phyloP scores from a whole-genome alignment of 2,797 vertebrate genomes.

The Decapterus maruadsi region DNA sequence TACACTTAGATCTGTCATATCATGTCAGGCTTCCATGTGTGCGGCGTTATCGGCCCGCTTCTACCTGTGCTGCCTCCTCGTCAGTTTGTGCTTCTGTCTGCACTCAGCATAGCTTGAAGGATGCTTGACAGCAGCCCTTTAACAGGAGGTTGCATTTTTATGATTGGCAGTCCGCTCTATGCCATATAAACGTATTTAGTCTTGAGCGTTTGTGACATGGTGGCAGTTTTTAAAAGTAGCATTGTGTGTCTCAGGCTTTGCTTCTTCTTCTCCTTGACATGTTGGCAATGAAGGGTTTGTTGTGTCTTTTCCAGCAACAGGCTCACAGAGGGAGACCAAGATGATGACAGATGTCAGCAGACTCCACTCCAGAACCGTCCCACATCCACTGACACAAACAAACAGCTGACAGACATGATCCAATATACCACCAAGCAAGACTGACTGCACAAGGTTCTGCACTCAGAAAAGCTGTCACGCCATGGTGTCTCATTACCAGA shows the following conservation, averaged over 20 bases:
- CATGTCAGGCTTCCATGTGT: constrained; percentile 16
- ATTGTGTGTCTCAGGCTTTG: constrained; percentile 52
- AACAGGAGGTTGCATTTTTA: constrained; percentile 38
- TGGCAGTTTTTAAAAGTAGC: constrained; percentile 60
- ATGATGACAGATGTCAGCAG: constrained; percentile 75
- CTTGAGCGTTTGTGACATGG: constrained; percentile 52
- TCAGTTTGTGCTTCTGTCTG: constrained; percentile 44
- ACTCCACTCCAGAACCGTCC: constrained; percentile 56
- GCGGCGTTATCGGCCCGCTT: background rate
- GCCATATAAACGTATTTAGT: constrained; percentile 57
- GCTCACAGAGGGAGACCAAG: constrained; percentile 80
- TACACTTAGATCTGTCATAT: constrained; percentile 41
- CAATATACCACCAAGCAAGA: constrained; percentile 64
- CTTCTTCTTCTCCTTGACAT: constrained; percentile 61
- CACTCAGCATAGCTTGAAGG: constrained; percentile 23
- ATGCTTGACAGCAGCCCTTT: constrained; percentile 53
- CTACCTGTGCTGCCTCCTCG: constrained; percentile 15
- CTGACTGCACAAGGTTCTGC: constrained; percentile 57
- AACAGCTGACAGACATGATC: constrained; percentile 74
- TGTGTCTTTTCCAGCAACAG: constrained; percentile 76
- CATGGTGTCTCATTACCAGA: constrained; percentile 19
- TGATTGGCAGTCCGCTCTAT: constrained; percentile 42
- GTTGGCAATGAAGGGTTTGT: constrained; percentile 72
- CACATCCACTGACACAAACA: constrained; percentile 65
- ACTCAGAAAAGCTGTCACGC: constrained; percentile 50